Evolutionary conservation across 2,888 invertebrate genomes (phyloP), one percentile per base, ranked within the genome.

Genomic region (Agapetus fuscipes): DNA sequence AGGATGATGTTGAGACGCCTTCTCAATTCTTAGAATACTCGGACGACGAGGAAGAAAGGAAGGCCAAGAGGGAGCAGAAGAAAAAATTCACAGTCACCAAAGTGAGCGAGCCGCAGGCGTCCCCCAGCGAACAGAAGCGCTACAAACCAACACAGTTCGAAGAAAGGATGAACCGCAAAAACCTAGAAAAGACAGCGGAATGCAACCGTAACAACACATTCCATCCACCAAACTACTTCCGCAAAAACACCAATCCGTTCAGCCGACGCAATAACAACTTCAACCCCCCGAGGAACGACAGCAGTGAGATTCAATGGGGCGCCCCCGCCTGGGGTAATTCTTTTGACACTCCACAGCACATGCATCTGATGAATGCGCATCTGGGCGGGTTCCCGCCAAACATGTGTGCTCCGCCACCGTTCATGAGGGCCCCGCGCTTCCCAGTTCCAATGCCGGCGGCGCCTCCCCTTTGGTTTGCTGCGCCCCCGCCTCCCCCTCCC

Each of bases 21-120:
- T 62, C 70, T 1, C 72, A 73, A 51, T 75, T 73, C 48, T 50
- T 79, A 1, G 90, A 90, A 17, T 91, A 76, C 60, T 94, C 93
- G 0, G 93, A 93, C 57, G 94, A 94, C 56, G 94, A 94, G 53
- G 75, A 81, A 43, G 93, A 93, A 54, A 68, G 75, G 11, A 56
- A 58, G 41, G 72, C 72, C 1, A 66, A 63, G 37, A 59, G 58
- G 41, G 60, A 65, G 36, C 57, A 58, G 46, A 56, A 60, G 20
- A 56, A 53, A 33, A 53, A 52, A 24, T 6, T 6, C 4, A 9
- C 9, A 6, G 9, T 56, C 9, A 20, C 20, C 9, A 20, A 4
- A 6, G 52, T 25, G 56, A 57, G n/a, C 20, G 20, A 20, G 9
- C 54, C 29, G 9, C 29, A 33, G 13, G 32, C 24, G 3, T 17